Evolutionary conservation across 2,888 invertebrate species (phyloP), one percentile per base, ranked within the genome.

Genomic region (Antitype chi): DNA sequence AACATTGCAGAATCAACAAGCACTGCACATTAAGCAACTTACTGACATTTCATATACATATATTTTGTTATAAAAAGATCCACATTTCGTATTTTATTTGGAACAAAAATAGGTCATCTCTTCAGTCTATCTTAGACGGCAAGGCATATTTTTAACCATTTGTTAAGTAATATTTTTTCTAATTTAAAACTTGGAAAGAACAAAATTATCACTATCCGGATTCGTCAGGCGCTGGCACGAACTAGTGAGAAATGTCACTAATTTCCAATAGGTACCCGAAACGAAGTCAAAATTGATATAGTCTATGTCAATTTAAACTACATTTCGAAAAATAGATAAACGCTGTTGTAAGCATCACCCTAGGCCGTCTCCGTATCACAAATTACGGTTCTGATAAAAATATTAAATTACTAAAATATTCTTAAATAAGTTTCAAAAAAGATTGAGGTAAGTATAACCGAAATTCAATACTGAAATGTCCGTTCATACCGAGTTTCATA

Each of bases 1-100:
- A 84, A 78, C 68, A 81, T 71, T 80, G 67, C 77, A 81, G 53
- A 67, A 79, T 75, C 53, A 86, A 84, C 78, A 85, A 84, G 66
- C 68, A 70, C 70, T 75, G 49, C 49, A 76, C 9, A 55, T 57
- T 28, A 77, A 49, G 59, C 62, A 71, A 74, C 67, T 68, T 57
- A 63, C 17, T 67, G 64, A 70, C 11, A 76, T 68, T 69, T 20
- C 28, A 59, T 52, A 38, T 63, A 55, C 59, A 43, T 62, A 68
- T 38, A 47, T 64, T 59, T 55, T 71, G 20, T 52, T 68, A 59
- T 59, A 74, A 73, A 80, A 67, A 78, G 43, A 28, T 76, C 17
- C 52, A 63, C 15, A 28, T 68, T 69, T 59, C 52, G 23, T 53
- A 62, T 82, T 72, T 59, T 70, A 47, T 62, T 67, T 38, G 57